Conservation (phyloP, 1,140 invertebrate genomes). For the Philopotamus ludificatus region DNA sequence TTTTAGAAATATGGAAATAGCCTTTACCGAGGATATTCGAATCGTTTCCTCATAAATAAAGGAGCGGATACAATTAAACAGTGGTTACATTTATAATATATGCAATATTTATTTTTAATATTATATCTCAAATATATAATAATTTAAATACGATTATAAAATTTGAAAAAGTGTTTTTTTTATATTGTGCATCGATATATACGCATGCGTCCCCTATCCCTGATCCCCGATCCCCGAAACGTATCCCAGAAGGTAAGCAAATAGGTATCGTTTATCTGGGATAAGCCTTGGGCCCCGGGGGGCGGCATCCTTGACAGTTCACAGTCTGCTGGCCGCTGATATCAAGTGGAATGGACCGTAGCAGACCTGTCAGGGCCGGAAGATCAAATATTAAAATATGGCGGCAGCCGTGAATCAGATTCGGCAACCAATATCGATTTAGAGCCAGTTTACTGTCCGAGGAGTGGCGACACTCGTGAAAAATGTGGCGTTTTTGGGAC, state of each 20-base stretch:
- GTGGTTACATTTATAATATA: background rate
- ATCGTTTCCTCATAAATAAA: too few relatives aligned
- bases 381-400: conserved; percentile 25
- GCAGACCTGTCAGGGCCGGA: background rate
- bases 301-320: conserved; percentile 15
- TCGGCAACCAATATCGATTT: background rate
- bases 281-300: conserved; percentile 18
- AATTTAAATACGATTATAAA: too few relatives aligned
- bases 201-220: too few relatives aligned
- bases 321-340: conserved; percentile 33
- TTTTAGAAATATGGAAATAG: too few relatives aligned
- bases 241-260: background rate
- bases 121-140: too few relatives aligned
- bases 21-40: too few relatives aligned
- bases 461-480: background rate
- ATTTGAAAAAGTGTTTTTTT: too few relatives aligned
- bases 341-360: conserved; percentile 29
- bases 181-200: too few relatives aligned
- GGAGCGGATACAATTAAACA: background rate
- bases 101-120: background rate
- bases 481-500: background rate
- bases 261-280: conserved; percentile 20
- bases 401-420: conserved; percentile 2
- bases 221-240: background rate
- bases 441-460: background rate